A percentile compares a stretch with the other conserved stretches of the same genome.
Evolutionary conservation across 2,113 vertebrate species (phyloP).

Genomic region (Plecotus auritus): DNA sequence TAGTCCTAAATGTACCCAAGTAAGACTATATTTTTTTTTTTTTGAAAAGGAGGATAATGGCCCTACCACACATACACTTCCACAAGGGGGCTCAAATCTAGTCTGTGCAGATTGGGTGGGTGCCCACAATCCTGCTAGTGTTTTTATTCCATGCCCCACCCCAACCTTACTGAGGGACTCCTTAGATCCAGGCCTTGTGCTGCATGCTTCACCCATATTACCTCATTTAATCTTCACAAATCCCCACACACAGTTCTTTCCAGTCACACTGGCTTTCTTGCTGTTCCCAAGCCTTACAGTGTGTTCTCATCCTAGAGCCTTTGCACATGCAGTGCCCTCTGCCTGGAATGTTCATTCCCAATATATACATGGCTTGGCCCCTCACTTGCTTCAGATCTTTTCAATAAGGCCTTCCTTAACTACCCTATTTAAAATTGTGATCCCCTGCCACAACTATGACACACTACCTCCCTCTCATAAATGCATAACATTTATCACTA

Average conservation of each 20-base stretch:
- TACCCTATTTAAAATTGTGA: background rate
- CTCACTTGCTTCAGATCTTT: background rate
- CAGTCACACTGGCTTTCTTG: background rate
- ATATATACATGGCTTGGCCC: background rate
- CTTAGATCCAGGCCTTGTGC: background rate
- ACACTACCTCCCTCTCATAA: background rate
- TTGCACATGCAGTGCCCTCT: background rate
- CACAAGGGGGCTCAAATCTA: background rate
- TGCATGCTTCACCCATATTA: background rate
- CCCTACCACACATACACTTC: background rate
- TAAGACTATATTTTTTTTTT: background rate
- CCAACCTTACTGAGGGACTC: background rate
- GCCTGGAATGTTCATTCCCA: background rate
- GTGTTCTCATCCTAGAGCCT: background rate
- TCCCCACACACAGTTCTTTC: background rate
- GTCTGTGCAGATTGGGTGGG: background rate
- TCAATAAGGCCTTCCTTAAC: background rate
- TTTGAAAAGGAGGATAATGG: background rate
- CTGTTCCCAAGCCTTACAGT: background rate
- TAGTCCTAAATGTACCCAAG: background rate
- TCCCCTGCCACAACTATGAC: background rate
- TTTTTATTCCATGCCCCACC: background rate
- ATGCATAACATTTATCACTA: background rate
- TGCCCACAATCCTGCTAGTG: background rate
- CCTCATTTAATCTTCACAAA: background rate